These are phyloP conservation scores for Polypterus senegalus DNA, from an alignment of 2,113 vertebrate species.

Conservation along the genomic window DNA sequence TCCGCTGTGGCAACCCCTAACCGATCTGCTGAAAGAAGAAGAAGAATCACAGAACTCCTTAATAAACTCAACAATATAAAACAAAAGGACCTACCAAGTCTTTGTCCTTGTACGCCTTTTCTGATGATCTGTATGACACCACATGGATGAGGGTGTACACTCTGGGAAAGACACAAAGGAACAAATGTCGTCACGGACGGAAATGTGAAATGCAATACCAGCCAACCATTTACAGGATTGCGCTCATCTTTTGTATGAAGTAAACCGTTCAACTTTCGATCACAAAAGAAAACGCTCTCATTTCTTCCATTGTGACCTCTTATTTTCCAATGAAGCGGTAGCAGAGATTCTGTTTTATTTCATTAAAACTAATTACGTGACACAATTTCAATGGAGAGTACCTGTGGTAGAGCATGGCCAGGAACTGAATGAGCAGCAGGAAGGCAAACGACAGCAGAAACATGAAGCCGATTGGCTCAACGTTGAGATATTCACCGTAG, in stretches of 20 bases:
- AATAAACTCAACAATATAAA: no score
- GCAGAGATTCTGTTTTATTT: no score
- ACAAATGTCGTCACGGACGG: neutral
- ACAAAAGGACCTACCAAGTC: slow-evolving; percentile 26
- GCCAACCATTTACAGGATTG: no score
- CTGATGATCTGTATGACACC: slow-evolving; percentile 47
- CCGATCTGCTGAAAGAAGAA: no score
- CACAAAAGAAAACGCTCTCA: no score
- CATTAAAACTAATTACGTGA: neutral
- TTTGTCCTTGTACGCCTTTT: slow-evolving; percentile 44
- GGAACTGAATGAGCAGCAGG: slow-evolving; percentile 49
- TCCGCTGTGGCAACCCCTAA: no score
- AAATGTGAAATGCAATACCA: no score
- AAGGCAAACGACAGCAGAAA: slow-evolving; percentile 54
- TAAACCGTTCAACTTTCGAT: no score
- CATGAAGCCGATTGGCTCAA: slow-evolving; percentile 60
- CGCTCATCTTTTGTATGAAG: no score
- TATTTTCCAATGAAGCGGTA: no score
- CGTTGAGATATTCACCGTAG: slow-evolving; percentile 28
- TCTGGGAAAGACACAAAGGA: slow-evolving; percentile 28
- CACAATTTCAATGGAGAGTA: slow-evolving; percentile 18
- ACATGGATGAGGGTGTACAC: slow-evolving; percentile 60
- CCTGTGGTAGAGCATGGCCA: slow-evolving; percentile 66
- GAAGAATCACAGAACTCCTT: no score
- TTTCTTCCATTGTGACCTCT: no score